phyloP scores from a whole-genome alignment of 2,797 vertebrate genomes.

The Hypotaenidia philippensis region DNA sequence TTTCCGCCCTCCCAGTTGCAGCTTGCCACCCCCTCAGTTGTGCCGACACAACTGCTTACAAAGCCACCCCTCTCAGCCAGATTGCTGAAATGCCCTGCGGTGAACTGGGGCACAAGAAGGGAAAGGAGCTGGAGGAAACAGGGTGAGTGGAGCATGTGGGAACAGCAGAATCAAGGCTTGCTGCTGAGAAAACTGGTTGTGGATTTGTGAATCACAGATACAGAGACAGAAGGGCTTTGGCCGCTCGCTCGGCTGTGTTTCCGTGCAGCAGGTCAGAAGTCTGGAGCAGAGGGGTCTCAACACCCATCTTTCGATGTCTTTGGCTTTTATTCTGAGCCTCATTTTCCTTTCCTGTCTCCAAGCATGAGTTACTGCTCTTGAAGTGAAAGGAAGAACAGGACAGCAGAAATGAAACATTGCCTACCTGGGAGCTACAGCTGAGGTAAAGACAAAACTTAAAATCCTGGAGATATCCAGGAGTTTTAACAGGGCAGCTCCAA shows the following conservation, averaged over 20 bases:
- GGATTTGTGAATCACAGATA: not conserved
- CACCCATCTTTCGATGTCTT: not conserved
- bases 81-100: not conserved
- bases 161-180: not conserved
- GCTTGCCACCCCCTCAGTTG: not conserved
- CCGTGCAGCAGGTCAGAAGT: not conserved
- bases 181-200: not conserved
- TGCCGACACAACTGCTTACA: not conserved
- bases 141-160: not conserved
- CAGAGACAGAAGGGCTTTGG: not conserved
- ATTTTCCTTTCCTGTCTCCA: not conserved
- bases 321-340: not conserved
- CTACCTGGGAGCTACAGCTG: not conserved
- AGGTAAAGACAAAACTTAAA: not conserved
- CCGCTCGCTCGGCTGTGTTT: not conserved
- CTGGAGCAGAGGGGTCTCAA: not conserved
- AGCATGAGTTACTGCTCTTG: not conserved
- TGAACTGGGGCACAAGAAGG: not conserved
- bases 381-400: not conserved
- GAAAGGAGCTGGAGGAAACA: not conserved
- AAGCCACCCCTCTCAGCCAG: not conserved
- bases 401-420: not conserved
- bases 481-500: not conserved
- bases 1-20: not conserved
- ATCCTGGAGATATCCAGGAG: not conserved